Evolutionary conservation across 37 sponge, comb jelly and placozoan genomes (phyloP).

Genomic region (Hexactinellida sp.): DNA sequence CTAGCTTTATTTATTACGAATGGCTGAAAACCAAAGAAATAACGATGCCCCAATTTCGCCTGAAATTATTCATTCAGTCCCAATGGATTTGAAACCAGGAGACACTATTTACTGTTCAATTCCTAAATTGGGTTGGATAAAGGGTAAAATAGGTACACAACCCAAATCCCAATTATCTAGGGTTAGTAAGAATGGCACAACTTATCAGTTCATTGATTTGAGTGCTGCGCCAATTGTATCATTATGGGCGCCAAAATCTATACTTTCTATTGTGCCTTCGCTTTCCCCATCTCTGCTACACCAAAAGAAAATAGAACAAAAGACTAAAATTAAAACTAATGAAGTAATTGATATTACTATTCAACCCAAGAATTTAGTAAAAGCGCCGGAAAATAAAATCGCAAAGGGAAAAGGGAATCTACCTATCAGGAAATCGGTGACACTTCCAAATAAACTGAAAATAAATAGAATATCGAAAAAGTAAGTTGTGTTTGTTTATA

Average conservation of each 20-base stretch:
- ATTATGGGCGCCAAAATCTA: conserved; percentile 10
- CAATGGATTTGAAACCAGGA: not conserved
- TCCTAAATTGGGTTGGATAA: not conserved
- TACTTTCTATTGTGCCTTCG: not conserved
- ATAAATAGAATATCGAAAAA: not conserved
- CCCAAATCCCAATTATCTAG: not conserved
- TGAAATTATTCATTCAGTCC: not conserved
- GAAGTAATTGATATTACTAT: not conserved
- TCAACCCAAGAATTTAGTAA: not conserved
- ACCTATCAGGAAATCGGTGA: not conserved
- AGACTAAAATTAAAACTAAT: not conserved
- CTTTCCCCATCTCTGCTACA: not conserved
- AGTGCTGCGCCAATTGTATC: not conserved
- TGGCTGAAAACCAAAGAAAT: too few species aligned
- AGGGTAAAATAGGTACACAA: not conserved
- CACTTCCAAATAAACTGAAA: not conserved
- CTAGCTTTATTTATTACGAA: not conserved
- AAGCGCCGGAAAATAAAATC: too few species aligned
- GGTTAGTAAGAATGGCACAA: not conserved
- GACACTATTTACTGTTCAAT: not conserved
- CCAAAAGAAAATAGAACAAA: not conserved
- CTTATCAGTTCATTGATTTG: not conserved
- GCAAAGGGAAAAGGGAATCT: not conserved
- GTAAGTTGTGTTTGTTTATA: not conserved
- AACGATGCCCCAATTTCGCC: not conserved